phyloP scores from a whole-genome alignment of 2,888 invertebrate species.

The Eupithecia subfuscata region DNA sequence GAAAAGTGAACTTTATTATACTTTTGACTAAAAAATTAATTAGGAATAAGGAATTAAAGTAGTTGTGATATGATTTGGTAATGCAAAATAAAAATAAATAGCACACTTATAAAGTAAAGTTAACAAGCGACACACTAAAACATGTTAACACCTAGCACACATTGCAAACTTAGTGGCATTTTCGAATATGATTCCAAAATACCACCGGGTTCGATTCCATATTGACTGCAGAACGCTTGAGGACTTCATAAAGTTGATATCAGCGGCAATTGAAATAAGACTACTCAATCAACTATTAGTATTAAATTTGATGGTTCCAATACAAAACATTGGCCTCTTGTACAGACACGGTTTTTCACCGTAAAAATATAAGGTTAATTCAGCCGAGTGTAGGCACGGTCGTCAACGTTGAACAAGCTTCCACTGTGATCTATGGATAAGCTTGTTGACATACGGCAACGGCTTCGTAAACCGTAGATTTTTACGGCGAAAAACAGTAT shows the following conservation, averaged over 20 bases:
- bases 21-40: too few species aligned
- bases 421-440: not conserved
- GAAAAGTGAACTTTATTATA: not conserved
- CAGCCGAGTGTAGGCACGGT: not conserved
- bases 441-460: too few species aligned
- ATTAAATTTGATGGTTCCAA: not conserved
- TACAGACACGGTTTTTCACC: too few species aligned
- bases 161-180: conserved; percentile 33
- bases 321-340: not conserved
- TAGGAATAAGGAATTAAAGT: too few species aligned
- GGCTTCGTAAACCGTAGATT: too few species aligned
- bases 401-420: too few species aligned
- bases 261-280: not conserved
- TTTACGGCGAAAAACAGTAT: too few species aligned
- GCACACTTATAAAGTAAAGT: conserved; percentile 50
- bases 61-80: conserved; percentile 49
- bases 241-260: not conserved
- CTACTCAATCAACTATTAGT: not conserved
- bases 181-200: conserved; percentile 9
- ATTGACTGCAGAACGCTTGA: conserved; percentile 21
- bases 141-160: conserved; percentile 59
- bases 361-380: not conserved
- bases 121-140: conserved; percentile 70
- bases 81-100: conserved; percentile 58
- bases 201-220: conserved; percentile 16